Base-by-base conservation (phyloP, 2,888 invertebrate species). In the Artemia sp. region DNA sequence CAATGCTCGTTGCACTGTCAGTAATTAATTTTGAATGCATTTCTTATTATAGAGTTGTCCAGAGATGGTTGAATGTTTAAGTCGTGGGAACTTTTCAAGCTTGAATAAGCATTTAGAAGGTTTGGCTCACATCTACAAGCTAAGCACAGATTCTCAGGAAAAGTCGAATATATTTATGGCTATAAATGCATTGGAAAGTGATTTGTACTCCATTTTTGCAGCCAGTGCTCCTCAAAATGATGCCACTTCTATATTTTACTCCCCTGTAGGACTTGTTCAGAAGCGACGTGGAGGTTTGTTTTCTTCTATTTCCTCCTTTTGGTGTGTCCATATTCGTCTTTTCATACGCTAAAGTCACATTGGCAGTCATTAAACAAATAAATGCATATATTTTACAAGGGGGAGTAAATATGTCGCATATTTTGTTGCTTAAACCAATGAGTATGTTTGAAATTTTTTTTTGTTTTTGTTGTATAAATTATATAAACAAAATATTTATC, bases 151-250 rank as follows among this genome's bases (percentile, higher is more conserved):
- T 76, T 93, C 93, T 77, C 93, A 92, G 80, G 86, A 92, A 10
- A 95, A 93, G 80, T 89, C 87, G 73, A 93, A 94, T 81, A 93
- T 93, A 3, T 94, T 91, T 77, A 88, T 89, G 76, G 92, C 94
- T 12, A 81, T 96, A 69, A 91, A 92, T 77, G 91, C 92, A 52
- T 82, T 96, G 75, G 95, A 95, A 81, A 85, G 88, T 38, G 95
- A 96, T 80, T 82, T 96, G 71, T 86, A 73, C 87, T 88, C 58
- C 89, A 90, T 75, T 78, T 89, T 52, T 88, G 90, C 76, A 85
- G 84, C 24, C 52, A 68, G 70, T 85, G 85, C 74, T 85, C 88
- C 77, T 85, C 87, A 78, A 83, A 81, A 82, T 51, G 85, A 86
- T 73, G 83, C 84, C 0, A 83, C 84, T 74, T 85, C 85, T 77